Evolutionary conservation across 2,797 vertebrate genomes (phyloP), one percentile per base, ranked within the genome.

Genomic region (Thaleichthys pacificus): DNA sequence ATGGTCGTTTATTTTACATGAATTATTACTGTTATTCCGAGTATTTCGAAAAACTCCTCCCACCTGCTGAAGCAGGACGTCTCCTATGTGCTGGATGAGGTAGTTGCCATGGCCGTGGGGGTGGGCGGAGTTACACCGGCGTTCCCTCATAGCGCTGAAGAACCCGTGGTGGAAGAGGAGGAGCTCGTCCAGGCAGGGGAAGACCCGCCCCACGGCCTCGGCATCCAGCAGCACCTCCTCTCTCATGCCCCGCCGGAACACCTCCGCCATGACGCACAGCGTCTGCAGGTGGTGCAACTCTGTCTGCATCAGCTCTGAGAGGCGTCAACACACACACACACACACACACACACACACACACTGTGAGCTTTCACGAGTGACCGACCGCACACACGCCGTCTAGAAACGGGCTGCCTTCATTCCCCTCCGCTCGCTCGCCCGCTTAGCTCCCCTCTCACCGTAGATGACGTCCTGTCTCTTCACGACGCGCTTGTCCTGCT

Each of bases 401-500:
- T 38, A 38, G 35, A 38, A 24, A 5, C 11, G 11, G 14, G 49
- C 17, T n/a, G 14, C 15, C 49, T 51, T 51, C 5, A 0, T 51
- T 51, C 49, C 49, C 12, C 49, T 9, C 8, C 9, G 47, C 47
- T 15, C 9, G 14, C 14, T 3, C 2, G 47, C 47, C 14, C 1
- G 32, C 5, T 0, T 35, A 1, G 32, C 32, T 6, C 4, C 54
- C 4, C 54, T 84, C 94, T 91, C 72, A 99, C 97, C 97, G 19
- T 97, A 99, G 89, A 99, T 98, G 1, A 99, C 97, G 76, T 98
- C 97, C 87, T 99, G 97, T 73, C 97, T 93, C 88, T 97, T 97
- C 78, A 96, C 84, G 1, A 93, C 94, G 67, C 91, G 91, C 72
- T 96, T 98, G 77, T 96, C 95, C 83, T 96, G 96, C 85, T 83